These are phyloP conservation scores for Arenaria interpres DNA, from an alignment of 2,113 vertebrate genomes.

Conservation along the genomic window DNA sequence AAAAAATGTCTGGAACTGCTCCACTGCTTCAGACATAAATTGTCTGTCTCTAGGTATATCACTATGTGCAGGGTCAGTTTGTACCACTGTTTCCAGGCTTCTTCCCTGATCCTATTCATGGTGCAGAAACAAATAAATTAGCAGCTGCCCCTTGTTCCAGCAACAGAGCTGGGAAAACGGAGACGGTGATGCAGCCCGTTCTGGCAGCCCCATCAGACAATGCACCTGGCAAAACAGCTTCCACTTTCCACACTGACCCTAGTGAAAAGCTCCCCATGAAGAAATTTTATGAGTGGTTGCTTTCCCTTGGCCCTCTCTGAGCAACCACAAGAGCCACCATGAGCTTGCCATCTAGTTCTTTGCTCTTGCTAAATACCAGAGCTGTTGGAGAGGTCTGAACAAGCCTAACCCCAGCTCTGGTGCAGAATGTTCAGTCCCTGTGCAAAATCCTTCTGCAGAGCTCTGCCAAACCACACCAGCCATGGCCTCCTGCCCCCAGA, in stretches of 20 bases:
- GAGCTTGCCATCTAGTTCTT: not conserved
- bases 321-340: not conserved
- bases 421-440: not conserved
- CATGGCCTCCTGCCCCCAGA: not conserved
- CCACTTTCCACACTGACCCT: not conserved
- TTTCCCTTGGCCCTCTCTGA: not conserved
- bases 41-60: not conserved
- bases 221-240: not conserved
- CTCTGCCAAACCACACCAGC: not conserved
- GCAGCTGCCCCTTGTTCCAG: not conserved
- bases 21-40: not conserved
- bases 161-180: not conserved
- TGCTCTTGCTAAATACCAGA: not conserved
- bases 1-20: conserved; percentile 20
- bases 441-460: not conserved
- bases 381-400: not conserved
- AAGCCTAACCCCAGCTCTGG: not conserved
- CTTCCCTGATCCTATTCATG: not conserved
- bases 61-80: not conserved
- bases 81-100: not conserved
- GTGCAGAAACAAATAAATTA: not conserved
- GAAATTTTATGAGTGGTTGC: not conserved
- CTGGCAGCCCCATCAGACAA: not conserved
- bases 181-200: not conserved
- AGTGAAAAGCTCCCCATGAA: not conserved